These are phyloP conservation scores for Platanista minor DNA, from an alignment of 2,113 vertebrate genomes.

Conservation along the genomic window DNA sequence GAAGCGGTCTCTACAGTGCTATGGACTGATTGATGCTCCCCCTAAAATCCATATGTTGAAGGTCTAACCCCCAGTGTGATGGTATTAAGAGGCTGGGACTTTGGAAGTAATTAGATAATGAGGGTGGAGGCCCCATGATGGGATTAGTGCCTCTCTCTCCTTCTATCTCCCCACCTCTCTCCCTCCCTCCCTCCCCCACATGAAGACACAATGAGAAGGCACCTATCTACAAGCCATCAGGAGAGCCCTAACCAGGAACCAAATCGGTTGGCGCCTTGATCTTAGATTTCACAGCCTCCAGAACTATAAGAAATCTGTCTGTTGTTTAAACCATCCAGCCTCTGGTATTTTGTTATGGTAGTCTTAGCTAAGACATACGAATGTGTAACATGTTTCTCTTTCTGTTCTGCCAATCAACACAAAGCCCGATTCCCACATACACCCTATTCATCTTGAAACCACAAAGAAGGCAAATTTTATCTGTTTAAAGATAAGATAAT, in stretches of 20 bases:
- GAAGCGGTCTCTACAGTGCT: fast-evolving
- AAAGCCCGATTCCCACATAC: neutral
- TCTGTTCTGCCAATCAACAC: neutral
- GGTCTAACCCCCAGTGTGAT: neutral
- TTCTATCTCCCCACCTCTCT: neutral
- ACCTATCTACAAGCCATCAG: neutral
- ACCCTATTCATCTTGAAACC: neutral
- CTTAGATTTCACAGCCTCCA: neutral
- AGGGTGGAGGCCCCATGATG: neutral
- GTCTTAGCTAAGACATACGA: neutral
- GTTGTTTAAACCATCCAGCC: neutral
- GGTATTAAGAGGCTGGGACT: neutral
- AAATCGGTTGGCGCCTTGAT: neutral
- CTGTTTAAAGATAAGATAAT: neutral
- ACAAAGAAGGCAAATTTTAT: neutral
- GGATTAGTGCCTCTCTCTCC: neutral
- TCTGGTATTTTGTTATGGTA: neutral
- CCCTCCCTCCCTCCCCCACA: fast-evolving
- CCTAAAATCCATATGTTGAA: neutral
- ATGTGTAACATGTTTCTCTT: neutral
- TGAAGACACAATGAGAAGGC: neutral
- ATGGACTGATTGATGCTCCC: neutral
- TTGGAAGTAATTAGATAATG: neutral
- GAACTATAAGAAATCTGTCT: neutral
- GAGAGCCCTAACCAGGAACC: neutral